Evolutionary conservation across 2,888 invertebrate genomes (phyloP), one percentile per base, ranked within the genome.

Genomic region (Tetrapedia diversipes): DNA sequence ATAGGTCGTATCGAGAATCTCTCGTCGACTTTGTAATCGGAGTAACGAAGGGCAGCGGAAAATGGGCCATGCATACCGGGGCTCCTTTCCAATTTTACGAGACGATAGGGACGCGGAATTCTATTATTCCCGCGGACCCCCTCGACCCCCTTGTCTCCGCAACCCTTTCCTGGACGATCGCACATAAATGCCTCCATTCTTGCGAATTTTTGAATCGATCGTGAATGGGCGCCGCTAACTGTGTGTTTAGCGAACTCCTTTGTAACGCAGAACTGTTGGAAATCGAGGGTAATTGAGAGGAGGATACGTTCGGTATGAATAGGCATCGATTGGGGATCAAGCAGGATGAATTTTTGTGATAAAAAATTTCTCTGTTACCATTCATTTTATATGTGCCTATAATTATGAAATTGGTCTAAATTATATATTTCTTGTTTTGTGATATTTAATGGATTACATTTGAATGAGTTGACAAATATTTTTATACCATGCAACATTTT

Each of bases 1-100:
- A 76, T 76, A 76, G 70, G 60, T 75, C 70, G 70, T 47, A 54
- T 70, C 70, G 76, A 56, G 59, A 65, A 70, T 65, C 65, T 60
- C 60, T 61, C 59, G 59, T 64, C 63, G 70, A 61, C 64, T 76
- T 70, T 49, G 64, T 64, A 64, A 74, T 64, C 53, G 45, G 66
- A 39, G 56, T 54, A 64, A 64, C 70, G 70, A 66, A 71, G 77
- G 68, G 57, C 70, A 27, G 53, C 34, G 57, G 77, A 59, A 63
- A 77, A 77, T 66, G 43, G 77, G 56, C 57, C 65, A 45, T 43
- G 70, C 70, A 66, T 51, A 53, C 41, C 29, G 22, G 14, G 32
- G 34, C 39, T 43, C 59, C 49, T 59, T 67, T 66, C 57, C 45
- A 59, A 72, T 71, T 77, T 77, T 60, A 67, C 47, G 61, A 73